Conservation (phyloP, 30 jellyfish, hydroid and myxozoan species). For the Aurelia sp. region DNA sequence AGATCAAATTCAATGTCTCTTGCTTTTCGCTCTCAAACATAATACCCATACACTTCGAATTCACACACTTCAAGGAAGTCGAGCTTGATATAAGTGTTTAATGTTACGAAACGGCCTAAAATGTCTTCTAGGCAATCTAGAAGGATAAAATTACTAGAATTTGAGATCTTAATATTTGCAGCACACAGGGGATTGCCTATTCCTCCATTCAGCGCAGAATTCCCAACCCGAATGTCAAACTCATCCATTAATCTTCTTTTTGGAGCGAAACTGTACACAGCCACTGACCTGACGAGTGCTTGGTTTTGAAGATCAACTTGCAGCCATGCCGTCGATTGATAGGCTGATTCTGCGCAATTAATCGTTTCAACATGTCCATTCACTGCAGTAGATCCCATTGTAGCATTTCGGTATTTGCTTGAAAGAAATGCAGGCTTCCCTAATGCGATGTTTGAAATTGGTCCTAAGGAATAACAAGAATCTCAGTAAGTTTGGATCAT, state of each 20-base stretch:
- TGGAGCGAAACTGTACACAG: background rate
- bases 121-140: background rate
- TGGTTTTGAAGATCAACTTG: conserved; percentile 2
- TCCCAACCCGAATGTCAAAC: background rate
- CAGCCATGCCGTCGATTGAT: background rate
- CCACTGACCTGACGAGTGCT: background rate
- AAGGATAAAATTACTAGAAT: background rate
- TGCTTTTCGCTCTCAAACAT: background rate
- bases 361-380: background rate
- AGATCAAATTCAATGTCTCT: too few species aligned
- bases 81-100: background rate
- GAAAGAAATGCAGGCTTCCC: background rate
- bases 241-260: background rate
- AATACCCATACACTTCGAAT: background rate
- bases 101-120: background rate
- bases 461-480: too few species aligned
- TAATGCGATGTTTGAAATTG: background rate
- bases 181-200: background rate
- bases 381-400: background rate
- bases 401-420: background rate
- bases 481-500: too few species aligned
- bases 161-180: background rate
- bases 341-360: background rate
- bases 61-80: background rate
- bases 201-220: background rate